Conservation (phyloP, 2,113 vertebrate genomes). For the Halichoerus grypus region DNA sequence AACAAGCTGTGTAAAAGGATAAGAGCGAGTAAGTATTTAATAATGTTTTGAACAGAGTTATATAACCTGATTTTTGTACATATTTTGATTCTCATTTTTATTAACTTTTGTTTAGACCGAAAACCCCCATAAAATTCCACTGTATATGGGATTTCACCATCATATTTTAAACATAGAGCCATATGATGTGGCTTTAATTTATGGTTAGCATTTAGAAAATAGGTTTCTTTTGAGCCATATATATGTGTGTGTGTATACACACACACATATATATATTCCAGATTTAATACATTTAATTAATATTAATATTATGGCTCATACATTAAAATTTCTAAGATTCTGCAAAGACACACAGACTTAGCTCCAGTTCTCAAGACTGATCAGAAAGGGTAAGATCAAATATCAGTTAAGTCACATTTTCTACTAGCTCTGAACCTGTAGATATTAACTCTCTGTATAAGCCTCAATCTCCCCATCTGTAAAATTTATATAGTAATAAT, state of each 20-base stretch:
- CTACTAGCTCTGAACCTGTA: background rate
- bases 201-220: background rate
- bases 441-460: background rate
- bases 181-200: background rate
- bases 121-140: background rate
- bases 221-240: background rate
- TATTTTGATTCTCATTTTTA: conserved; percentile 33
- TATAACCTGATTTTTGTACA: background rate
- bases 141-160: background rate
- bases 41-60: background rate
- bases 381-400: background rate
- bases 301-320: background rate
- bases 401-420: background rate
- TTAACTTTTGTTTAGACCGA: background rate
- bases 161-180: background rate
- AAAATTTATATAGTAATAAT: background rate
- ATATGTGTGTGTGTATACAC: no score
- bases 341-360: background rate
- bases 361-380: background rate
- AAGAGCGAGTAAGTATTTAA: background rate
- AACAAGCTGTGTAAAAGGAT: background rate
- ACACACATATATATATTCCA: background rate
- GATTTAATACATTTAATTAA: background rate
- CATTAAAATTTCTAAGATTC: background rate
- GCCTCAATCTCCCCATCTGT: background rate